Base-by-base conservation (phyloP, 2,797 vertebrate species). In the Clarias pachynema region DNA sequence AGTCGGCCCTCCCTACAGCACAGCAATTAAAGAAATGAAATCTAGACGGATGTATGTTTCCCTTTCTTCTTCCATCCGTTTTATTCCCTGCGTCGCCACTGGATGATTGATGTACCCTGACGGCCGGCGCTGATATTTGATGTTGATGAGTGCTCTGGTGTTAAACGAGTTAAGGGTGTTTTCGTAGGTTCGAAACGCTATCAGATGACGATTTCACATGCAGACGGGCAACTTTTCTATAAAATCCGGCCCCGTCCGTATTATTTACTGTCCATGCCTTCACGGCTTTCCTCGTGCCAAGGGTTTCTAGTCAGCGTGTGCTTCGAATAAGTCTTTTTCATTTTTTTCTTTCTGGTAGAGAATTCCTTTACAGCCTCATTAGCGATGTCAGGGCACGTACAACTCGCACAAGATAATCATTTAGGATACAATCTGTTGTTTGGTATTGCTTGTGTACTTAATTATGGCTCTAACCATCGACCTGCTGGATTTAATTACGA, bases 11-110 rank as follows among this genome's bases (percentile, higher is more conserved):
- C 85, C 49, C 87, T 75, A 84, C 63, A 75, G 85, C 88, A 88
- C 84, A 85, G 85, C 88, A 87, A 86, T 89, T 90, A 89, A 86
- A 87, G 84, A 90, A 89, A 89, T 86, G 75, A 89, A 90, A 90
- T 89, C 87, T 88, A 90, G 88, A 89, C 82, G 80, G 66, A 87
- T 90, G 85, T 88, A 86, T 87, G 89, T 84, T 88, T 88, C 85
- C 79, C 82, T 89, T 88, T 89, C 85, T 87, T 89, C 87, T 84
- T 79, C 82, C 86, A 88, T 87, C 66, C 87, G 66, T 89, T 89
- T 87, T 86, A 88, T 87, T 89, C 82, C 74, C 82, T 22, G 72
- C 85, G 86, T 89, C 81, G 83, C 86, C 75, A 65, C 75, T 22
- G 78, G 29, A 77, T 89, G 89, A 90, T 90, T 90, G 89, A 90